Base-by-base conservation (phyloP, 1,140 invertebrate genomes). In the Apis dorsata region DNA sequence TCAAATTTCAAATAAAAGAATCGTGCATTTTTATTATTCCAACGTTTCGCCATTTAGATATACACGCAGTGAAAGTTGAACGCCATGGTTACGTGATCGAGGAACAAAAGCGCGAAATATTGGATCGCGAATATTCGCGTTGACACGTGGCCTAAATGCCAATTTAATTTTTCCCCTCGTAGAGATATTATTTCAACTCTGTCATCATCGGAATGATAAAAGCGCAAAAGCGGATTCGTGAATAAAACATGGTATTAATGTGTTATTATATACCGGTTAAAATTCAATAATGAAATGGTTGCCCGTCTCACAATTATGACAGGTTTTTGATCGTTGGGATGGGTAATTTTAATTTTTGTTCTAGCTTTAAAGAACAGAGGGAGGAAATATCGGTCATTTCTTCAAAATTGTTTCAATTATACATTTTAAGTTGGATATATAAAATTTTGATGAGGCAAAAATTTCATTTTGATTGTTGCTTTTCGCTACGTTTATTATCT, bases 111-210 rank as follows among this genome's bases (percentile, higher is more conserved):
- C 21, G 44, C 21, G 53, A 24, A 44, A 44, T 72, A 34, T 68
- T 49, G 69, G 68, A 44, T 69, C 73, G 73, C 19, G 73, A 69
- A 60, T 70, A 55, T 75, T 70, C 65, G 24, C 55, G 80, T 77
- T 77, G 80, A 82, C 55, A 62, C 73, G 44, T 24, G 63, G 49
- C 24, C 73, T 73, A 76, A 81, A 81, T 81, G 65, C 63, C 80
- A 62, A 82, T 82, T 82, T 82, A 77, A 82, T 82, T 82, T 82
- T 70, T 82, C 51, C 17, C 55, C 73, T 49, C 73, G 63, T 17
- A 21, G 44, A 5, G 55, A 59, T 69, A 51, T 17, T 77, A 69
- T 77, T 81, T 81, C 79, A n/a, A 17, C 10, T 17, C 53, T 44
- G 34, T 44, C 34, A 44, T 44, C 34, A 3, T 44, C 69, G 10